These are phyloP conservation scores for Falco rusticolus DNA, from an alignment of 2,797 vertebrate species.

Conservation along the genomic window DNA sequence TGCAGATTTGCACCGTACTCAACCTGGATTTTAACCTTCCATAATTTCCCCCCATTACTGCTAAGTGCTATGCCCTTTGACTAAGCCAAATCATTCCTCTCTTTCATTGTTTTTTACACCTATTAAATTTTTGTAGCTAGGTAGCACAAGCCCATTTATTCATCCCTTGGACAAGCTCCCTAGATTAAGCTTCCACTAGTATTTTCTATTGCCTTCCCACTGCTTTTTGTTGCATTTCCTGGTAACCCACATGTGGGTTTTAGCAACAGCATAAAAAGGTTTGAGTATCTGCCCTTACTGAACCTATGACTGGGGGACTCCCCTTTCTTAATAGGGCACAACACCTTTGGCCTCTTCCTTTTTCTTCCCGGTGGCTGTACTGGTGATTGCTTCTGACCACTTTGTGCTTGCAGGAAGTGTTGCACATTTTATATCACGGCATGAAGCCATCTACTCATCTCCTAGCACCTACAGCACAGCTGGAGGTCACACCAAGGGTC, in stretches of 20 bases:
- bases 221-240: not conserved
- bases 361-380: not conserved
- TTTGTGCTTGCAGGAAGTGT: not conserved
- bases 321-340: not conserved
- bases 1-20: not conserved
- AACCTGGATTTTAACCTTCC: not conserved
- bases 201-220: not conserved
- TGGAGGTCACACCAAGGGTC: not conserved
- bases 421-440: not conserved
- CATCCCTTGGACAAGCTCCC: not conserved
- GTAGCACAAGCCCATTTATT: not conserved
- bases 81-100: not conserved
- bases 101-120: not conserved
- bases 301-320: not conserved
- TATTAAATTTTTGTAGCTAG: not conserved
- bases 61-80: not conserved
- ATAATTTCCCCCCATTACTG: not conserved
- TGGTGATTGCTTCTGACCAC: not conserved
- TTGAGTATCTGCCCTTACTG: not conserved
- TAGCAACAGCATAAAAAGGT: not conserved
- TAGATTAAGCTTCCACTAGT: not conserved
- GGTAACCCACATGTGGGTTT: not conserved
- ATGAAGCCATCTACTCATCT: not conserved
- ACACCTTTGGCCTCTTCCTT: not conserved
- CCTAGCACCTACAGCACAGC: not conserved